Evolutionary conservation across 2,797 vertebrate species (phyloP).

Genomic region (Ceryle rudis): DNA sequence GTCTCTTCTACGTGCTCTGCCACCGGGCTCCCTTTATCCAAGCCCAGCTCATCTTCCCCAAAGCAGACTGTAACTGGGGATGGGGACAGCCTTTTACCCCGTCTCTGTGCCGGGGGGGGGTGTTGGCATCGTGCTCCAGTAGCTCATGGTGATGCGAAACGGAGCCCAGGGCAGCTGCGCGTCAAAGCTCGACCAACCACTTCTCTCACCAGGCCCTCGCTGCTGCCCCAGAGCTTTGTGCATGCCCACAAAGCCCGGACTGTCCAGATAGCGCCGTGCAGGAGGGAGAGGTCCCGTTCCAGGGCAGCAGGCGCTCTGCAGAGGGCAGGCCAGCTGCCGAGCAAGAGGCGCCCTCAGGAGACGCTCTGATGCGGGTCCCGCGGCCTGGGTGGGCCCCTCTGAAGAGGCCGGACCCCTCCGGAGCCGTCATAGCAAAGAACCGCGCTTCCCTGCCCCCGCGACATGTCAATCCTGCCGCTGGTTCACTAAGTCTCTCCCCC

Average conservation of each 20-base stretch:
- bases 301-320: too few relatives aligned
- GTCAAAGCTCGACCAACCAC: not conserved
- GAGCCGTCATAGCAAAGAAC: not conserved
- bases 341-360: not conserved
- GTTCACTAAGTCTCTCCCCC: too few relatives aligned
- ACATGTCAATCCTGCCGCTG: not conserved
- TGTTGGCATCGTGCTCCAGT: rapidly evolving
- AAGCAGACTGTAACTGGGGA: not conserved
- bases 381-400: not conserved
- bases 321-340: not conserved
- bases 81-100: not conserved
- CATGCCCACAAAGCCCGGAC: too few relatives aligned
- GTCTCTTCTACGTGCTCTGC: not conserved
- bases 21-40: not conserved
- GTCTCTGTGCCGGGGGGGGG: rapidly evolving
- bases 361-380: not conserved
- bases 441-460: rapidly evolving
- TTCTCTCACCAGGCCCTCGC: not conserved
- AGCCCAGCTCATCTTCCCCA: not conserved
- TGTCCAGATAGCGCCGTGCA: not conserved
- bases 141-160: not conserved
- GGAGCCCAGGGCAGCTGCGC: not conserved
- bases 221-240: not conserved
- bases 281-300: not conserved
- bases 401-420: not conserved